Percentiles rank a stretch among this genome's conserved stretches.
Conservation (phyloP, 1,140 invertebrate species). For the Doryteuthis pealeii region DNA sequence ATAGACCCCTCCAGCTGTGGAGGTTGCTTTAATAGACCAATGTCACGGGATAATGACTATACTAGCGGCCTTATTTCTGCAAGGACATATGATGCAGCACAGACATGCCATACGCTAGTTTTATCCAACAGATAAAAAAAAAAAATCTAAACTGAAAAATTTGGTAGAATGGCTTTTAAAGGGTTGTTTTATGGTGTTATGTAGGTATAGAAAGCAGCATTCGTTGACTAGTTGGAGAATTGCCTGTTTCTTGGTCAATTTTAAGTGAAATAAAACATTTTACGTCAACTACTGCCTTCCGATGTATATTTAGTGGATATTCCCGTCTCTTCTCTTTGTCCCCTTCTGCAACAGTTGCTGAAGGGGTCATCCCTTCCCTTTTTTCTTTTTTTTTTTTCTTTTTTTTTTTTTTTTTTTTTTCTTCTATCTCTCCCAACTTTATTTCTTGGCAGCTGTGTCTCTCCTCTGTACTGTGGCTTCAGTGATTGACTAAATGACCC, state of each 20-base stretch:
- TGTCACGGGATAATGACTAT: background rate
- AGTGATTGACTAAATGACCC: too few species aligned
- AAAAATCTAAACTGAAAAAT: background rate
- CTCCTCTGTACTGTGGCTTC: too few species aligned
- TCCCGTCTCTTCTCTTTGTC: background rate
- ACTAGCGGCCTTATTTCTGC: constrained; percentile 15
- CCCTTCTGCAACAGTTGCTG: background rate
- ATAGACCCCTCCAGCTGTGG: background rate
- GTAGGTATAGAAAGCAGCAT: constrained; percentile 1
- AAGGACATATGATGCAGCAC: constrained; percentile 5
- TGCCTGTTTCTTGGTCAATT: constrained; percentile 14
- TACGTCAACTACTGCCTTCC: constrained; percentile 11
- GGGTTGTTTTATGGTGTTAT: constrained; percentile 11
- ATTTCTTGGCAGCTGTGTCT: too few species aligned
- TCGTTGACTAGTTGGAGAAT: constrained; percentile 7
- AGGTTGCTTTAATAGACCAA: constrained; percentile 14
- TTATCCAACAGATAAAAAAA: background rate
- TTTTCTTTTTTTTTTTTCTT: too few species aligned
- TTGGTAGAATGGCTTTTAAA: constrained; percentile 14
- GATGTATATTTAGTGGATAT: background rate
- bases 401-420: too few species aligned
- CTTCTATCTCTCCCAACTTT: too few species aligned
- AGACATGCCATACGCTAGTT: constrained; percentile 6
- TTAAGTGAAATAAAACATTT: constrained; percentile 16
- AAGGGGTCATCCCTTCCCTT: too few species aligned